Evolutionary conservation across 1,140 invertebrate genomes (phyloP), one percentile per base, ranked within the genome.

Genomic region (Drosophila ogumai): DNA sequence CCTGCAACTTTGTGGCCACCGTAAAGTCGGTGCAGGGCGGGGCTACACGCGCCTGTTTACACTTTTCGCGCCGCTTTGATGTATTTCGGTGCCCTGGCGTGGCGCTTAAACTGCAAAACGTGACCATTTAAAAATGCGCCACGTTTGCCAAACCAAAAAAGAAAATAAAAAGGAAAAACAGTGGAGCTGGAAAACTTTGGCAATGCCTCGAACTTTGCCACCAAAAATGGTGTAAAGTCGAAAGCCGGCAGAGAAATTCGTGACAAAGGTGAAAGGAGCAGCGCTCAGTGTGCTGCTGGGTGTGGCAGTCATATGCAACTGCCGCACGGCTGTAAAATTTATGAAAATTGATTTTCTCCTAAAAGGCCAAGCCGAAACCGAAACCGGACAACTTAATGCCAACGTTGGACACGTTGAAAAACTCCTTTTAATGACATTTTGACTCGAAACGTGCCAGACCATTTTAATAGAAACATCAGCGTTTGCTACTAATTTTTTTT

Each of bases 81-180:
- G 84, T 88, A 85, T 90, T 85, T 50, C 74, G 40, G 32, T 65
- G 64, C 65, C 54, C 41, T 65, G 60, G 40, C 64, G 64, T 75
- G 75, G 75, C 85, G 81, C 81, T 88, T 88, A 88, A 88, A 88
- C 85, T 88, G 86, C 67, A 71, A 79, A 88, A 88, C 85, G 85
- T 88, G 85, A 88, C 85, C 85, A 88, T 88, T 88, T 88, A 88
- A 88, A 88, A 88, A 90, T 85, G 85, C 86, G 85, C 74, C 68
- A 85, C 77, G 84, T 88, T 85, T 80, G 84, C 80, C 79, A 69
- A 69, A 54, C 36, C 41, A 55, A 69, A 52, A 12, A 17, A 15
- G 9, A 41, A 15, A 47, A 17, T 9, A 19, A 56, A 31, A 50
- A 32, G 13, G 6, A 38, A 25, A 25, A 19, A 10, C 38, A 65